A percentile compares a stretch with the other conserved stretches of the same genome.
phyloP scores from a whole-genome alignment of 2,797 vertebrate genomes.

The Pseudochaenichthys georgianus region DNA sequence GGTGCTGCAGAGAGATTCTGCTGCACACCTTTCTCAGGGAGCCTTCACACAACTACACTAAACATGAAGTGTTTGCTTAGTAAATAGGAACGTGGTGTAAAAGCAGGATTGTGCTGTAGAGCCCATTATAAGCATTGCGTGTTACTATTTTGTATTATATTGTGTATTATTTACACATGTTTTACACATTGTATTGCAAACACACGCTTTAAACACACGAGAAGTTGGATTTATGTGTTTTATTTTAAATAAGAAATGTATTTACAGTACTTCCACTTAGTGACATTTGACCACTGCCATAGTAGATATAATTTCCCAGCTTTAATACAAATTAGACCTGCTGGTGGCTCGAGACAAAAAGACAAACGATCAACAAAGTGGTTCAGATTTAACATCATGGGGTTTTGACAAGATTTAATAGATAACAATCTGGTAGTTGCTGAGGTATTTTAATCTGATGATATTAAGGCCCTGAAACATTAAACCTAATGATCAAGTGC shows the following conservation, averaged over 20 bases:
- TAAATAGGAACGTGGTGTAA: no score
- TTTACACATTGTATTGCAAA: no score
- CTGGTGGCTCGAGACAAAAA: not conserved
- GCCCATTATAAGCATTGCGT: no score
- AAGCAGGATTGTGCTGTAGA: no score
- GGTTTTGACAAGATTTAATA: not conserved
- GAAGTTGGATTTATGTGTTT: no score
- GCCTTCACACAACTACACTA: not conserved
- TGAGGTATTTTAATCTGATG: not conserved
- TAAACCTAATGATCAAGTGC: not conserved
- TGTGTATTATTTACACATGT: no score
- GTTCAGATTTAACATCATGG: not conserved
- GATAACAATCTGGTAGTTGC: not conserved
- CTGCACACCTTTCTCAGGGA: not conserved
- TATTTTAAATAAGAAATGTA: no score
- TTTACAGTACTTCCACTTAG: no score
- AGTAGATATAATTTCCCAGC: no score
- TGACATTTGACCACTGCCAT: no score
- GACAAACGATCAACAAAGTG: not conserved
- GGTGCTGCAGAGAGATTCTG: conserved; percentile 7
- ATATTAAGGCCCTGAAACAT: not conserved
- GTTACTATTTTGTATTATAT: no score
- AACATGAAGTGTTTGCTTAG: not conserved
- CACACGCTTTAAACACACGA: no score
- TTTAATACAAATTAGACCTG: not conserved